phyloP scores from a whole-genome alignment of 2,113 vertebrate genomes.

The Thamnaconus septentrionalis region DNA sequence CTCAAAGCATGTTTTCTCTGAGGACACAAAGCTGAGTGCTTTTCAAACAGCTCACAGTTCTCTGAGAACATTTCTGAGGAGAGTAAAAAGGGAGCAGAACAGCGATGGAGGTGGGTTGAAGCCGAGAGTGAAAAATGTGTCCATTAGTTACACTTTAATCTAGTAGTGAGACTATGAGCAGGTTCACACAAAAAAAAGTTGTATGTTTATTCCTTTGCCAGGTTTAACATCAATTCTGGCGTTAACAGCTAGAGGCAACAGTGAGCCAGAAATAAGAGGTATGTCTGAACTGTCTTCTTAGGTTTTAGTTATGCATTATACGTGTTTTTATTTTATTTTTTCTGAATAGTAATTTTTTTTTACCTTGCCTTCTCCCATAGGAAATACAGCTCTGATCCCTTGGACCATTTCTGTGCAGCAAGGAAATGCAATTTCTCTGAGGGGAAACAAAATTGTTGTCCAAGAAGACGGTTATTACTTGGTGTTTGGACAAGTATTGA shows the following conservation, averaged over 20 bases:
- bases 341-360: constrained; percentile 38
- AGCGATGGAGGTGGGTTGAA: constrained; percentile 54
- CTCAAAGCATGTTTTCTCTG: constrained; percentile 63
- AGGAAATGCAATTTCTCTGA: constrained; percentile 62
- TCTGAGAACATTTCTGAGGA: constrained; percentile 45
- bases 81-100: constrained; percentile 58
- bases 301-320: constrained; percentile 11
- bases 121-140: constrained; percentile 39
- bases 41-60: constrained; percentile 50
- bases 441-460: constrained; percentile 70
- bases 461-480: constrained; percentile 73
- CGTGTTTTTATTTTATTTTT: constrained; percentile 38
- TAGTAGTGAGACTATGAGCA: constrained; percentile 50
- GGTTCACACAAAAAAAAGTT: constrained; percentile 45
- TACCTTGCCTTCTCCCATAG: constrained; percentile 56
- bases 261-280: constrained; percentile 64
- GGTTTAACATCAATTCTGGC: constrained; percentile 64
- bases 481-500: constrained; percentile 73
- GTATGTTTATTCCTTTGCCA: constrained; percentile 49
- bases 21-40: constrained; percentile 52
- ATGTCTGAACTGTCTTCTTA: constrained; percentile 47
- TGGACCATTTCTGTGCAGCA: constrained; percentile 67
- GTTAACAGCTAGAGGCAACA: constrained; percentile 61
- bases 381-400: constrained; percentile 68
- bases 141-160: constrained; percentile 48